phyloP scores from a whole-genome alignment of 2,797 vertebrate genomes.

The Miichthys miiuy region DNA sequence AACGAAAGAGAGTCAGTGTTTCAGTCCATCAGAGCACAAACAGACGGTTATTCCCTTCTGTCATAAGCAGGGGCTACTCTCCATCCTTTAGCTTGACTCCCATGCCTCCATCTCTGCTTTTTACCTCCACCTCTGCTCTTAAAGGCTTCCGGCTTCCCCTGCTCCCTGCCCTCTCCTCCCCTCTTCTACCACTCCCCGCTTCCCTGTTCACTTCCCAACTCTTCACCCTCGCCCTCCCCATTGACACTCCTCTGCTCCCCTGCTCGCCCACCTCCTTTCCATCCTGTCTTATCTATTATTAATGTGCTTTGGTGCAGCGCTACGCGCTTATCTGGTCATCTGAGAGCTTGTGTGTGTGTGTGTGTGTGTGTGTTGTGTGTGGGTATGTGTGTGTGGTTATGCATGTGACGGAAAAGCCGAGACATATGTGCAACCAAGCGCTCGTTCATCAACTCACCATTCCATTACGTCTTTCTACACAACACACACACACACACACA shows the following conservation, averaged over 20 bases:
- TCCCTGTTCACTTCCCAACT: slow-evolving; percentile 6
- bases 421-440: slow-evolving; percentile 1
- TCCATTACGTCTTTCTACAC: not conserved
- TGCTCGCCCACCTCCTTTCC: slow-evolving; percentile 17
- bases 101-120: slow-evolving; percentile 12
- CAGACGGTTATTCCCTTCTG: slow-evolving; percentile 14
- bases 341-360: slow-evolving; percentile 43
- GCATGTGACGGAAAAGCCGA: not conserved
- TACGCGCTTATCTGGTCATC: slow-evolving; percentile 67
- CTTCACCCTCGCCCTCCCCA: not conserved
- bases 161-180: slow-evolving; percentile 1
- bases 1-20: not conserved
- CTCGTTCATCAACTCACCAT: slow-evolving; percentile 21
- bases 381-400: slow-evolving; percentile 23
- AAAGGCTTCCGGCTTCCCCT: slow-evolving; percentile 4
- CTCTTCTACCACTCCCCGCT: not conserved
- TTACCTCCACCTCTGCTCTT: slow-evolving; percentile 24
- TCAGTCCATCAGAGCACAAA: slow-evolving; percentile 22
- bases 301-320: slow-evolving; percentile 60
- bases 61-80: not conserved
- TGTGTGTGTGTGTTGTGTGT: not conserved
- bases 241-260: not conserved
- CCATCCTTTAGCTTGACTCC: slow-evolving; percentile 20
- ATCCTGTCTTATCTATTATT: slow-evolving; percentile 67
- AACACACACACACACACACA: not conserved